Base-by-base conservation (phyloP, 2,113 vertebrate genomes). In the Hypocryptadius cinnamomeus region DNA sequence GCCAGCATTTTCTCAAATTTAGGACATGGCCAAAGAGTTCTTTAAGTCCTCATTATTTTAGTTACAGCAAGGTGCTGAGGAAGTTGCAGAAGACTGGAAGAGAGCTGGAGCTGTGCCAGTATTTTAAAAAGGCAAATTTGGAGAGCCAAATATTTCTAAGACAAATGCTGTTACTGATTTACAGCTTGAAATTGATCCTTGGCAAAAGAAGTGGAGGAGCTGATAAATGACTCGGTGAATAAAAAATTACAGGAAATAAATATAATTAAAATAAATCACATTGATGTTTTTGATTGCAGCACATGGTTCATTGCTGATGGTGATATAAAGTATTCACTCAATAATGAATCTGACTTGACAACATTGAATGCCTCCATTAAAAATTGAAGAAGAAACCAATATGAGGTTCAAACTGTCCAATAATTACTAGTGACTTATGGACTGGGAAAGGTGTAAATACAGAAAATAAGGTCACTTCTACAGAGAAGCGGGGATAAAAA, bases 201-300 rank as follows among this genome's bases (percentile, higher is more conserved):
- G 96, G 76, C 79, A 93, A 81, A 90, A 91, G 73, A 81, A 13
- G 72, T 59, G 60, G 56, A 83, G 85, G 48, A 89, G 79, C 47
- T 95, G 79, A 94, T 82, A 94, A 85, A 87, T 69, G 37, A 88
- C 60, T 73, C 9, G 4, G 60, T 83, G 85, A 94, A 91, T 85
- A 71, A 94, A 94, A 93, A 92, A 91, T 77, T 73, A 64, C 50
- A 70, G 82, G 87, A 94, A 96, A 92, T 92, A 91, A 94, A 95
- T 85, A 85, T 51, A 83, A 94, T 93, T 90, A 80, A 95, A 92
- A 89, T 79, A 85, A 93, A 82, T 95, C 87, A 83, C 44, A 40
- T 31, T 73, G 64, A 84, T 95, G 73, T 92, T 48, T 94, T 70
- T 89, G 85, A 80, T 86, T 90, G 83, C 73, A 79, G 77, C 1